Evolutionary conservation across 2,888 invertebrate genomes (phyloP), one percentile per base, ranked within the genome.

Genomic region (Mactromeris polynyma): DNA sequence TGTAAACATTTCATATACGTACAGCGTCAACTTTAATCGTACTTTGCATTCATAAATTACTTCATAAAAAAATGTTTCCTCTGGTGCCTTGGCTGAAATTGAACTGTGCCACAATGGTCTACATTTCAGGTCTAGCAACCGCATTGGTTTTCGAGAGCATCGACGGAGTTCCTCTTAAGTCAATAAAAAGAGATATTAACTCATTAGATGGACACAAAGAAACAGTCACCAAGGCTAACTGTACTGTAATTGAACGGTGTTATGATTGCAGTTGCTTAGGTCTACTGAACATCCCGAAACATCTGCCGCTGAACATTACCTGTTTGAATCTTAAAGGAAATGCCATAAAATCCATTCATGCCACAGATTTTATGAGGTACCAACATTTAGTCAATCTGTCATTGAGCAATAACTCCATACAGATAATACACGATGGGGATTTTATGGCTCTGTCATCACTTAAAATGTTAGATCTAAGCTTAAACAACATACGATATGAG

Each of bases 391-490:
- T 2, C 31, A 69, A 40, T 36, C 26, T 83, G 33, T 83, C 83
- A 42, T 42, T 83, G 11, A 69, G 69, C n/a, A 64, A 46, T n/a
- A 82, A 82, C 81, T 36, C 26, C 0, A n/a, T 82, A 38, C 36
- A 19, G 1, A 11, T n/a, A 38, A n/a, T 85, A n/a, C 6, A 26
- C 3, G 33, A 38, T 2, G 42, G 40, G 1, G 64, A 38, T 58
- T 85, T 85, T 58, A 46, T 40, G 17, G 64, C 36, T 26, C 40
- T 85, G 14, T 9, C 40, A 26, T n/a, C 26, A 4, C 51, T 85
- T 19, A 38, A 54, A 40, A 85, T 54, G 80, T 64, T 85, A 19
- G 85, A 85, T 42, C 64, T 85, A 42, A 85, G 85, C 78, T 42
- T 85, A 26, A 85, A 85, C 40, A 33, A 26, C 1, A 85, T 85